A percentile compares a stretch with the other conserved stretches of the same genome.
phyloP scores from a whole-genome alignment of 2,113 vertebrate genomes.

The Cyphomyrus discorhynchus region DNA sequence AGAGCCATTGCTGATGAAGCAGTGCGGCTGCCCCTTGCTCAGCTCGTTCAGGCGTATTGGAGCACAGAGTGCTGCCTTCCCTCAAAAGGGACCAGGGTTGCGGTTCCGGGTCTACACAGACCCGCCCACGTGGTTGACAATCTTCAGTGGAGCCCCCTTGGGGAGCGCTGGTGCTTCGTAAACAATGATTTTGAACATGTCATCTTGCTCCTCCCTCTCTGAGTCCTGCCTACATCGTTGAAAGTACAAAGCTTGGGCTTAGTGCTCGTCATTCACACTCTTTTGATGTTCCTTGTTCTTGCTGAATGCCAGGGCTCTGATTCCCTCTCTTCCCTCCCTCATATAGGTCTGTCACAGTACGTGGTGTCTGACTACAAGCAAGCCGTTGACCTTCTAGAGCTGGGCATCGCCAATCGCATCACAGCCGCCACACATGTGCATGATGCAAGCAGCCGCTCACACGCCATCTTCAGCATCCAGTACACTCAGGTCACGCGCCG shows the following conservation, averaged over 20 bases:
- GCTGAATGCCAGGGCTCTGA: neutral
- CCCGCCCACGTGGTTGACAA: neutral
- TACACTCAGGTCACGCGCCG: constrained; percentile 78
- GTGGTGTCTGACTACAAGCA: constrained; percentile 85
- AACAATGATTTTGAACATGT: neutral
- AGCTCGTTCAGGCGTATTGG: neutral
- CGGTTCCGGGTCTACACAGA: neutral
- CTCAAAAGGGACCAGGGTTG: neutral
- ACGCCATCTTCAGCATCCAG: constrained; percentile 94
- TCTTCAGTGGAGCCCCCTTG: neutral
- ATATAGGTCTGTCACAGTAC: constrained; percentile 83
- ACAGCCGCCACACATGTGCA: constrained; percentile 93
- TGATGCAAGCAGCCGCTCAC: constrained; percentile 92
- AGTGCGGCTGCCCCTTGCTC: neutral
- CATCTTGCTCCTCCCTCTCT: neutral
- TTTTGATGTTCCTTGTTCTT: neutral
- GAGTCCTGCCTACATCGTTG: neutral
- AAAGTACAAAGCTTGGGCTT: neutral
- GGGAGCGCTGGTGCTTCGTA: neutral
- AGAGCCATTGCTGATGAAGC: too few species aligned
- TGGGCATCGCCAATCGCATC: constrained; percentile 92
- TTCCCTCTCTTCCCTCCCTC: constrained; percentile 7
- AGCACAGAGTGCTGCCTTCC: neutral
- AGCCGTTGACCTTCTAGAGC: constrained; percentile 81
- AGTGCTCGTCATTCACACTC: too few species aligned